Evolutionary conservation across 2,797 vertebrate genomes (phyloP), one percentile per base, ranked within the genome.

Genomic region (Fundulus diaphanus): DNA sequence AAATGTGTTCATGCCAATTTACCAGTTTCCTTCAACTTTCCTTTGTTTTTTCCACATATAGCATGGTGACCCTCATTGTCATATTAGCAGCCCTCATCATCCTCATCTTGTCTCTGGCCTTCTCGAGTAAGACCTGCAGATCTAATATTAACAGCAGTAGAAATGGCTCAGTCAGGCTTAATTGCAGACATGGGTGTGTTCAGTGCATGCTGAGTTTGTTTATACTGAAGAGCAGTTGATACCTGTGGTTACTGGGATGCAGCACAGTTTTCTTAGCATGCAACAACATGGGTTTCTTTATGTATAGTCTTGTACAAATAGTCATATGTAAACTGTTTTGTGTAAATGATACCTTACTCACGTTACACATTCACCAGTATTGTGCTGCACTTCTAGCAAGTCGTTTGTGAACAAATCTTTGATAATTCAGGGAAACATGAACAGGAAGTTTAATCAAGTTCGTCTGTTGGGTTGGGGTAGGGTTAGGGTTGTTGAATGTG

Each of bases 1-100:
- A 12, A 63, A 1, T 63, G 59, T 22, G 12, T 33, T 3, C 7
- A 7, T 7, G 40, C 16, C 13, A 61, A 35, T 11, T 35, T 35
- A 61, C 16, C 18, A 31, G 56, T 40, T 29, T 52, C n/a, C 22
- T 71, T 9, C n/a, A 0, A n/a, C 52, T 40, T 49, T 1, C 16
- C 37, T 76, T 68, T 84, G 29, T 77, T 56, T 85, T 46, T 82
- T 78, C 33, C 74, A 12, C 59, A 63, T 76, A 29, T 51, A 95
- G 95, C 71, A 93, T 96, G 88, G 80, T 95, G 22, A 52, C 75
- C 71, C 88, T 95, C 49, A 94, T 93, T 74, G 1, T 94, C 68
- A 0, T 93, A 1, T 79, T 94, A 27, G 31, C 85, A 0, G 66
- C 76, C 33, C 0, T 93, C 78, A 80, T 94, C 80, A 87, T 95